phyloP scores from a whole-genome alignment of 2,888 invertebrate species.

The Dasysyrphus tricinctus region DNA sequence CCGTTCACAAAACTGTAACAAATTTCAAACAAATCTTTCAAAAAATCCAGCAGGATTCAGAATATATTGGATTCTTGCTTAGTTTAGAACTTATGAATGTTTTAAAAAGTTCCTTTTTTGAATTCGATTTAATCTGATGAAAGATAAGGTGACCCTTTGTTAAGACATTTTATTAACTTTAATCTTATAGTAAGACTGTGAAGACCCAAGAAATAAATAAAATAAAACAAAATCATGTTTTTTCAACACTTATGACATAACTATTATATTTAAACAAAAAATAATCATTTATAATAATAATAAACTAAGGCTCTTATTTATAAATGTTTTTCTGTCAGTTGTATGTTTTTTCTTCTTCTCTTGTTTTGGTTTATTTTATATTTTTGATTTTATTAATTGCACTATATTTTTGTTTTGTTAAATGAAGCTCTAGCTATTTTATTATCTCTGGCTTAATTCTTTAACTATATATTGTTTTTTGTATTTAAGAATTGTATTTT shows the following conservation, averaged over 20 bases:
- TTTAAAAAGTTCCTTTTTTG: no score
- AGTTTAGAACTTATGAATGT: no score
- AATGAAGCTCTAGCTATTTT: slow-evolving; percentile 58
- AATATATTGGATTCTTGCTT: no score
- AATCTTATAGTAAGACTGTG: no score
- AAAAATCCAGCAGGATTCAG: no score
- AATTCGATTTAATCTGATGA: no score
- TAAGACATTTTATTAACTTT: no score
- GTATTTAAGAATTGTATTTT: slow-evolving; percentile 10
- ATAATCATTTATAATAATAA: slow-evolving; percentile 15
- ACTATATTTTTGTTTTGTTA: slow-evolving; percentile 55
- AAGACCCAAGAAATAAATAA: background rate
- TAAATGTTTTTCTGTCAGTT: slow-evolving; percentile 21
- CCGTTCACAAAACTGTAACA: no score
- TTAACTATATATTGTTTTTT: slow-evolving; percentile 16
- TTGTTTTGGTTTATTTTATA: background rate
- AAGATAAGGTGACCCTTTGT: no score
- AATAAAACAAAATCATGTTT: slow-evolving; percentile 22
- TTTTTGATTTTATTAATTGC: slow-evolving; percentile 58
- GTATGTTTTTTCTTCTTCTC: slow-evolving; percentile 11
- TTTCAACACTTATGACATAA: background rate
- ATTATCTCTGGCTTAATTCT: slow-evolving; percentile 29
- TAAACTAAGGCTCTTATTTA: background rate
- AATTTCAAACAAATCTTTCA: no score
- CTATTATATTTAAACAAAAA: slow-evolving; percentile 19